Conservation (phyloP, 2,113 vertebrate genomes). For the Microtus montanus region DNA sequence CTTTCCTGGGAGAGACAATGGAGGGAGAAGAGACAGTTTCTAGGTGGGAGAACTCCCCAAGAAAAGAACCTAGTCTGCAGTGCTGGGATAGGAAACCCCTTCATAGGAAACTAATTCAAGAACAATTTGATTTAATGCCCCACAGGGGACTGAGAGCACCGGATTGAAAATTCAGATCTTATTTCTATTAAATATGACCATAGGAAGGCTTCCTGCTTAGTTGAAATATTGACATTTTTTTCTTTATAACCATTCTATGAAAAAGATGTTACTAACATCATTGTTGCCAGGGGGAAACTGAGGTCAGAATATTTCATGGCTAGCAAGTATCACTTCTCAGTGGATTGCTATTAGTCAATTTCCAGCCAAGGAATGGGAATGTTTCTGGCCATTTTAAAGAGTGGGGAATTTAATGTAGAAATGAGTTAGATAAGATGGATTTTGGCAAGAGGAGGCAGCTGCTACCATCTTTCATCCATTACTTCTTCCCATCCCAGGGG, state of each 20-base stretch:
- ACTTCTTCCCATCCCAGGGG: not conserved
- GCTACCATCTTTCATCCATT: not conserved
- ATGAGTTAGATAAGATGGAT: not conserved
- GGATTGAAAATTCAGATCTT: not conserved
- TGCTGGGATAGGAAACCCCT: not conserved
- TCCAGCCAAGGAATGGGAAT: not conserved
- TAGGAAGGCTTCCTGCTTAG: not conserved
- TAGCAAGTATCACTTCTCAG: not conserved
- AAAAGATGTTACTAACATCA: not conserved
- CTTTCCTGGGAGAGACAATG: not conserved
- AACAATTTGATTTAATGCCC: not conserved
- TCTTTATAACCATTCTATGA: not conserved
- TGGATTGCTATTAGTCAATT: not conserved
- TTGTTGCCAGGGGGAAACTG: not conserved
- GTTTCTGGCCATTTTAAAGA: not conserved
- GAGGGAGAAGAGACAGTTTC: not conserved
- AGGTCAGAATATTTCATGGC: not conserved
- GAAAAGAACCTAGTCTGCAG: not conserved
- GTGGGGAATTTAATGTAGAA: not conserved
- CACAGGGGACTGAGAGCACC: not conserved
- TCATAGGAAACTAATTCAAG: not conserved
- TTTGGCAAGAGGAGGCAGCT: not conserved
- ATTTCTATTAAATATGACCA: not conserved
- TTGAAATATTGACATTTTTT: not conserved
- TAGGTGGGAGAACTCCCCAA: not conserved